Conservation (phyloP, 2,888 invertebrate genomes). For the Leptopilina drosophilae region DNA sequence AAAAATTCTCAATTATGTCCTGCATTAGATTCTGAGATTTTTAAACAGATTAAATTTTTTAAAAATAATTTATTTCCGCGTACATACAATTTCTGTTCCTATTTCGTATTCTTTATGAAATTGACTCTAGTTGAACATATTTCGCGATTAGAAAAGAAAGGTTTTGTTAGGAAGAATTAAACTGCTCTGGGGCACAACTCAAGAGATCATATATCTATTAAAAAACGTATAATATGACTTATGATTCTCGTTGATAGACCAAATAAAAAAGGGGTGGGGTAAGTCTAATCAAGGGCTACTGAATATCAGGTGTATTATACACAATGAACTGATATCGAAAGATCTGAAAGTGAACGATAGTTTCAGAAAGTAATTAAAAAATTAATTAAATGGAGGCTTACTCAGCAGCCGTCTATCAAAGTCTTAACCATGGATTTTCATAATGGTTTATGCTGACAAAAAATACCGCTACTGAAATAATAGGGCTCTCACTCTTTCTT, state of each 20-base stretch:
- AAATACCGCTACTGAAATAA: conserved; percentile 72
- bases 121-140: too few species aligned
- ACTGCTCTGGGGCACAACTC: not conserved
- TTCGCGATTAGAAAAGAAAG: too few species aligned
- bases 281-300: conserved; percentile 55
- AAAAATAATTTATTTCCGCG: too few species aligned
- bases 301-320: conserved; percentile 36
- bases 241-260: not conserved
- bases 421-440: conserved; percentile 62
- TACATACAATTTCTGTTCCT: too few species aligned
- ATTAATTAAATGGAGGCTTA: conserved; percentile 75
- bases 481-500: conserved; percentile 57
- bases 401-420: conserved; percentile 72
- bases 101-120: too few species aligned
- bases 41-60: too few species aligned
- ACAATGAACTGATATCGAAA: conserved; percentile 50
- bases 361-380: conserved; percentile 73
- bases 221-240: not conserved
- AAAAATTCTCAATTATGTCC: too few species aligned
- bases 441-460: conserved; percentile 64
- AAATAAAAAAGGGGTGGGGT: conserved; percentile 49
- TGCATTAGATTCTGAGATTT: too few species aligned
- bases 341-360: conserved; percentile 54
- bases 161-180: too few species aligned
- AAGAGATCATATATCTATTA: conserved; percentile 1